Conservation (phyloP, 2,888 invertebrate species). For the Catotricha subobsoleta region DNA sequence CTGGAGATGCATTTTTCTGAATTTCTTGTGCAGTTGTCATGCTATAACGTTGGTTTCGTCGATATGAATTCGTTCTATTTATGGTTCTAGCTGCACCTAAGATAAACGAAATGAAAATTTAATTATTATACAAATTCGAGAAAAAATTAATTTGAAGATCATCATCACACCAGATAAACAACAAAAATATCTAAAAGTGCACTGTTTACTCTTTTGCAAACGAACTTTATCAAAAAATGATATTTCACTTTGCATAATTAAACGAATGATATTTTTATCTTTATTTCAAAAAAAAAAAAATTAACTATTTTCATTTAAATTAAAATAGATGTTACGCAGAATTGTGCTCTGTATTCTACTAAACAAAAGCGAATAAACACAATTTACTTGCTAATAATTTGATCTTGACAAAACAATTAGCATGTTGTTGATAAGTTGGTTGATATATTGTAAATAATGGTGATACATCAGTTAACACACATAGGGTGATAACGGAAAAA, state of each 20-base stretch:
- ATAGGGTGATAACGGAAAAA: too few relatives aligned
- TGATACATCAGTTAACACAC: too few relatives aligned
- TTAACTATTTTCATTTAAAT: neutral
- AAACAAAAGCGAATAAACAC: too few relatives aligned
- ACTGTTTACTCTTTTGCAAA: neutral
- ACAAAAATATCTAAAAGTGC: conserved; percentile 6
- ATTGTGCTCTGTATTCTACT: neutral
- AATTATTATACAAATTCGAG: neutral
- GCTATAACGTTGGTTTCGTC: neutral
- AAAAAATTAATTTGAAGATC: neutral
- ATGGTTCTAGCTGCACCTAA: neutral
- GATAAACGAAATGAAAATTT: neutral
- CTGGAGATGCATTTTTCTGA: neutral
- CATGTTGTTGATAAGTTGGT: too few relatives aligned
- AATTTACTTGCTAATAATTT: too few relatives aligned
- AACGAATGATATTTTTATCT: too few relatives aligned
- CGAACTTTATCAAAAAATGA: too few relatives aligned
- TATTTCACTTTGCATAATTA: too few relatives aligned
- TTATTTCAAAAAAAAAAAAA: too few relatives aligned
- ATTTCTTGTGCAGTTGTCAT: neutral
- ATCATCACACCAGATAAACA: conserved; percentile 7
- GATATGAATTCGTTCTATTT: neutral
- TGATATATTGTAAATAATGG: too few relatives aligned
- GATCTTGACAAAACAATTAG: too few relatives aligned
- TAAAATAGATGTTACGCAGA: neutral